Evolutionary conservation across 2,888 invertebrate species (phyloP).

Genomic region (Drosophila colorata): DNA sequence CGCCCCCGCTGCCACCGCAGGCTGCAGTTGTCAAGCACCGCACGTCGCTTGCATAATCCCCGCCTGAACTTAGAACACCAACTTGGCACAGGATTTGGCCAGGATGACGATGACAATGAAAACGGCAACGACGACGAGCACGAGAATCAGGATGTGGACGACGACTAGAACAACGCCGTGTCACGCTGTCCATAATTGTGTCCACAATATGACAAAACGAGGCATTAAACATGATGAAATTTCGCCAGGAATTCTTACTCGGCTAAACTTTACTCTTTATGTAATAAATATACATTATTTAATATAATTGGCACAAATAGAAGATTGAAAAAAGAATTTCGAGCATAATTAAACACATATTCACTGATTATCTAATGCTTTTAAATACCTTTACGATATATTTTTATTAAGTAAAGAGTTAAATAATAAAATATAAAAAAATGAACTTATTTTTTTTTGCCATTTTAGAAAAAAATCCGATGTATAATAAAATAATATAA

Average conservation of each 20-base stretch:
- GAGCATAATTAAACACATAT: too few relatives aligned
- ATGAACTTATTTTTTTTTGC: too few relatives aligned
- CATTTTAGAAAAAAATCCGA: too few relatives aligned
- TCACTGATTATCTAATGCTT: too few relatives aligned
- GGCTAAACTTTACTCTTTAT: too few relatives aligned
- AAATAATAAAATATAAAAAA: too few relatives aligned
- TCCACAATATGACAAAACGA: conserved; percentile 32
- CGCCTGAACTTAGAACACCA: conserved; percentile 56
- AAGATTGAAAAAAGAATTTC: too few relatives aligned
- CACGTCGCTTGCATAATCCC: conserved; percentile 63
- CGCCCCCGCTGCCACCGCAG: conserved; percentile 4
- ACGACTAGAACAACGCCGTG: conserved; percentile 7
- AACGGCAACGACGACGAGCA: conserved; percentile 11
- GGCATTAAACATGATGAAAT: conserved; percentile 27
- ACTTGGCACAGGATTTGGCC: conserved; percentile 61
- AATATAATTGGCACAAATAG: too few relatives aligned
- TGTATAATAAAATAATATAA: too few relatives aligned
- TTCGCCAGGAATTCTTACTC: background rate
- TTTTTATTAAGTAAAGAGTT: too few relatives aligned
- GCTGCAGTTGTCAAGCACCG: conserved; percentile 40
- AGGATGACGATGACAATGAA: conserved; percentile 35
- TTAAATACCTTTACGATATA: too few relatives aligned
- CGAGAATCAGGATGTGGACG: background rate
- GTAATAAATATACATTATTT: too few relatives aligned
- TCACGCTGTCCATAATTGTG: conserved; percentile 39